phyloP scores from a whole-genome alignment of 2,888 invertebrate species.

The Ypsolopha sequella region DNA sequence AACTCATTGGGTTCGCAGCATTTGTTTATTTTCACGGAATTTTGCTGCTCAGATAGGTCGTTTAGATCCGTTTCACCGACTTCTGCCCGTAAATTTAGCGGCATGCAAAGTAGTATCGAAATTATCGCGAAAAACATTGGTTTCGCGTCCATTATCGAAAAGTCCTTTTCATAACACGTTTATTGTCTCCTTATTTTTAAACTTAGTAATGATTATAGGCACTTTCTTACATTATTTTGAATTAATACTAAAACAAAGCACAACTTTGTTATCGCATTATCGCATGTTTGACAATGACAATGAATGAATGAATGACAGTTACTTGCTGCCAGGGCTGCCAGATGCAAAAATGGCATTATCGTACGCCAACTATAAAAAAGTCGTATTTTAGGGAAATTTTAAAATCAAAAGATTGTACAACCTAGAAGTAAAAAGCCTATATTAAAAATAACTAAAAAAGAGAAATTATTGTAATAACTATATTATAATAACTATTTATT shows the following conservation, averaged over 20 bases:
- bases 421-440: no score
- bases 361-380: no score
- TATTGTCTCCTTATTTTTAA: no score
- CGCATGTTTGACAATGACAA: background rate
- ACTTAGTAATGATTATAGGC: background rate
- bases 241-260: background rate
- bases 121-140: background rate
- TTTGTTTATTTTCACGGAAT: slow-evolving; percentile 77
- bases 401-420: no score
- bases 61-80: slow-evolving; percentile 53
- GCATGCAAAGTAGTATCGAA: background rate
- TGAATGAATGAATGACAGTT: no score
- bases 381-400: no score
- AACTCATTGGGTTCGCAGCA: slow-evolving; percentile 83
- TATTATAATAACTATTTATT: no score
- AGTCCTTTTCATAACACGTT: background rate
- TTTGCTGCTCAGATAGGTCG: slow-evolving; percentile 52
- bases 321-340: no score
- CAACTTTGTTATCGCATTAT: background rate
- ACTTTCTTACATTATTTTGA: background rate
- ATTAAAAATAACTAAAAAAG: no score
- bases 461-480: no score
- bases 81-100: background rate
- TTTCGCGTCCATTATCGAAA: background rate
- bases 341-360: no score